These are phyloP conservation scores for Lophius americanus DNA, from an alignment of 2,797 vertebrate genomes.

Conservation along the genomic window DNA sequence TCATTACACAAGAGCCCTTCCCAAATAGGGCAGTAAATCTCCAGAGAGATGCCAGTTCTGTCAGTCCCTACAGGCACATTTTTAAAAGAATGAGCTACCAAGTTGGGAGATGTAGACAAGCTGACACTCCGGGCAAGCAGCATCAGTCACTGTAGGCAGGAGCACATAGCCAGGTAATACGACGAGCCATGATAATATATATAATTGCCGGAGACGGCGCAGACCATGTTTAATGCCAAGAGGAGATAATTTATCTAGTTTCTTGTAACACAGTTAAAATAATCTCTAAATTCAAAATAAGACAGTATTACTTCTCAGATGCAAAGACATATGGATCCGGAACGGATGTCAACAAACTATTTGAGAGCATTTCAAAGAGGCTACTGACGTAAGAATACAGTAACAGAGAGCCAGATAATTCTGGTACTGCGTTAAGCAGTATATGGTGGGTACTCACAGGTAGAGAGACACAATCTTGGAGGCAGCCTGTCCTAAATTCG, in stretches of 20 bases:
- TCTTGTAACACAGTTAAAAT: conserved; percentile 21
- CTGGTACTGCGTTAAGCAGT: conserved; percentile 22
- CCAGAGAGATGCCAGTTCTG: conserved; percentile 69
- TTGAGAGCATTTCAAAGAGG: conserved; percentile 60
- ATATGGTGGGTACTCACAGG: conserved; percentile 87
- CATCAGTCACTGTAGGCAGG: conserved; percentile 29
- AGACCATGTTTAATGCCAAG: conserved; percentile 15
- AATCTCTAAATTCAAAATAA: conserved; percentile 14
- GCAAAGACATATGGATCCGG: conserved; percentile 30
- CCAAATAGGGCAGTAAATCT: conserved; percentile 83
- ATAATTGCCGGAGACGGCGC: conserved; percentile 34
- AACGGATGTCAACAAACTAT: conserved; percentile 48
- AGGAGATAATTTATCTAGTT: background rate
- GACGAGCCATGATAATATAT: conserved; percentile 30
- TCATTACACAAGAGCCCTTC: conserved; percentile 56
- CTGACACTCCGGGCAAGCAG: conserved; percentile 48
- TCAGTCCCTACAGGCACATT: conserved; percentile 69
- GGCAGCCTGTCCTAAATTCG: conserved; percentile 85
- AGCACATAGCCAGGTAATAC: conserved; percentile 30
- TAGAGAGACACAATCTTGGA: conserved; percentile 83
- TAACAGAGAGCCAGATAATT: conserved; percentile 35
- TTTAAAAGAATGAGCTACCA: conserved; percentile 69
- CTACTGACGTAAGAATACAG: conserved; percentile 52
- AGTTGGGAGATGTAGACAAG: conserved; percentile 45
- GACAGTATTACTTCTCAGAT: conserved; percentile 28